These are phyloP conservation scores for Ariopsis seemanni DNA, from an alignment of 2,113 vertebrate species.

Conservation along the genomic window DNA sequence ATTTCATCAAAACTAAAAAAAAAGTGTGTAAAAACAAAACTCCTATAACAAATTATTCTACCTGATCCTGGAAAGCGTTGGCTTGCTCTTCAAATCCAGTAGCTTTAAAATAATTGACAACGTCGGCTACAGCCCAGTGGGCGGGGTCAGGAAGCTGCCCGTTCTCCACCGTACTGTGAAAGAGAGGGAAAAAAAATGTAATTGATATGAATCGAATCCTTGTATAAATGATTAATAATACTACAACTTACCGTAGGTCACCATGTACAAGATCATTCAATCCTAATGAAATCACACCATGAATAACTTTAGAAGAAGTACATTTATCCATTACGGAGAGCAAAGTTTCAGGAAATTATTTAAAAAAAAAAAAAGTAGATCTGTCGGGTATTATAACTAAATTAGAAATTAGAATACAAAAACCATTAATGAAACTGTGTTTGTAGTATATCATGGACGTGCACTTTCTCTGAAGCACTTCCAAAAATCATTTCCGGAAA, in stretches of 20 bases:
- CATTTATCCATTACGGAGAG: background rate
- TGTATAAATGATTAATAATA: background rate
- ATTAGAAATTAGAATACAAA: background rate
- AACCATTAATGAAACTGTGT: background rate
- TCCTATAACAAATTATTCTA: slow-evolving; percentile 57
- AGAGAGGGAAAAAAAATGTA: background rate
- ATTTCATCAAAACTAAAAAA: background rate
- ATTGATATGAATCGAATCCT: background rate
- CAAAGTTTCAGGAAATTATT: background rate
- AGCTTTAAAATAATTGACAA: slow-evolving; percentile 95
- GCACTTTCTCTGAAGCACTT: background rate
- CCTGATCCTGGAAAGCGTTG: slow-evolving; percentile 94
- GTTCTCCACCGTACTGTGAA: slow-evolving; percentile 78
- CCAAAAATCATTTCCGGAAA: background rate
- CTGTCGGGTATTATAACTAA: background rate
- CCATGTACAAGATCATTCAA: background rate
- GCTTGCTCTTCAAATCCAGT: slow-evolving; percentile 97
- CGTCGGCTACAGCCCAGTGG: slow-evolving; percentile 92
- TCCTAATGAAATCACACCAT: background rate
- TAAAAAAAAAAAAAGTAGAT: background rate
- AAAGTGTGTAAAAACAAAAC: background rate
- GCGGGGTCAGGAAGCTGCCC: slow-evolving; percentile 89
- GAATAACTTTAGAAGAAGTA: background rate
- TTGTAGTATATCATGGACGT: background rate
- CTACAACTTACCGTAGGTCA: background rate